Percentiles rank a stretch among this genome's conserved stretches.
Evolutionary conservation across 2,888 invertebrate species (phyloP).

Genomic region (Lypha dubia): DNA sequence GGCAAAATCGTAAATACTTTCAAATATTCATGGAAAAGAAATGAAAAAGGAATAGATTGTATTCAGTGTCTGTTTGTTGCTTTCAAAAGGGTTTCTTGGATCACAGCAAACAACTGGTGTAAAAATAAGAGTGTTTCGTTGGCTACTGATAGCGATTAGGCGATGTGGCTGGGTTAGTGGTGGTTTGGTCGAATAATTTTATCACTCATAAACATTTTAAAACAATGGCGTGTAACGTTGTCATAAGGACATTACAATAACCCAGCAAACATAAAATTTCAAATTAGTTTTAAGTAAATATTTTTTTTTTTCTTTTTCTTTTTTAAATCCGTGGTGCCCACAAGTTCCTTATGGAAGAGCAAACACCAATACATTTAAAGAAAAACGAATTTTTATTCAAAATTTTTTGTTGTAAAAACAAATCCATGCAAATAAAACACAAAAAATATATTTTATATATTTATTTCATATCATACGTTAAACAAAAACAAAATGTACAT

Average conservation of each 20-base stretch:
- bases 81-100: conserved; percentile 54
- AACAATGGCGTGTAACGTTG: conserved; percentile 64
- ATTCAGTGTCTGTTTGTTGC: not conserved
- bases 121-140: not conserved
- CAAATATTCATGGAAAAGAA: conserved; percentile 25
- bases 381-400: too few relatives aligned
- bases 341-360: too few relatives aligned
- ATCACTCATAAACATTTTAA: conserved; percentile 43
- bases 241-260: not conserved
- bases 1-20: conserved; percentile 31
- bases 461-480: too few relatives aligned
- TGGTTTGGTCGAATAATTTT: conserved; percentile 35
- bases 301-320: too few relatives aligned
- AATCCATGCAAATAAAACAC: too few relatives aligned
- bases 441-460: too few relatives aligned
- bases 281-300: too few relatives aligned
- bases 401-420: too few relatives aligned
- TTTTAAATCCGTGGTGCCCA: too few relatives aligned
- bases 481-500: too few relatives aligned
- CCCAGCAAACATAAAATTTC: not conserved
- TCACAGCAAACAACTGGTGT: conserved; percentile 1
- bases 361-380: too few relatives aligned
- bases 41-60: conserved; percentile 11
- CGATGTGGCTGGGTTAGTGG: conserved; percentile 20
- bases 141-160: conserved; percentile 1